Percentiles rank a stretch among this genome's conserved stretches.
These are phyloP conservation scores for Thalassophryne amazonica DNA, from an alignment of 2,797 vertebrate species.

Conservation along the genomic window DNA sequence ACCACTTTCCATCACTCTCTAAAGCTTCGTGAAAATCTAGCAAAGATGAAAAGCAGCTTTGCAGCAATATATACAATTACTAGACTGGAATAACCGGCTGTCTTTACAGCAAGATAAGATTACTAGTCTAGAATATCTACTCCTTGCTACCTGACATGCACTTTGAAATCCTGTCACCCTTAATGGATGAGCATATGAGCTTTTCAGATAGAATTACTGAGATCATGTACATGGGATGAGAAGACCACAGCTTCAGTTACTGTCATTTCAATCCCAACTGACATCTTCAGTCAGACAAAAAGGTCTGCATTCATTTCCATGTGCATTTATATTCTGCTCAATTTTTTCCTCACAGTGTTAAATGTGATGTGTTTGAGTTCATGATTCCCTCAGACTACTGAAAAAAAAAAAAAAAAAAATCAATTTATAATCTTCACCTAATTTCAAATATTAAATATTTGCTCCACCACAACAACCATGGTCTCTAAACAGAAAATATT, in stretches of 20 bases:
- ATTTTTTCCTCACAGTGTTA: too few species aligned
- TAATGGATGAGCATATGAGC: slow-evolving; percentile 48
- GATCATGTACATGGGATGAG: slow-evolving; percentile 40
- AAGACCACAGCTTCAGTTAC: slow-evolving; percentile 20
- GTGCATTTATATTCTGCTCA: not conserved
- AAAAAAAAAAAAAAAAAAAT: too few species aligned
- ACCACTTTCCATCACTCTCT: too few species aligned
- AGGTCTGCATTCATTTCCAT: not conserved
- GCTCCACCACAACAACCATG: too few species aligned
- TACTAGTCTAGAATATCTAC: slow-evolving; percentile 62
- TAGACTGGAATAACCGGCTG: slow-evolving; percentile 56
- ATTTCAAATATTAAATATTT: too few species aligned
- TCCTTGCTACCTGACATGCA: slow-evolving; percentile 53
- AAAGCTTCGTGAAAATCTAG: too few species aligned
- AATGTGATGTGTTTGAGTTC: too few species aligned
- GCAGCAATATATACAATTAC: slow-evolving; percentile 63
- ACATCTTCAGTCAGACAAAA: not conserved
- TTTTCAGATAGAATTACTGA: slow-evolving; percentile 59
- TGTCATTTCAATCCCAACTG: slow-evolving; percentile 9
- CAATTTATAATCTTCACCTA: too few species aligned
- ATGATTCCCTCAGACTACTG: too few species aligned
- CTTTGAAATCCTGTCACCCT: slow-evolving; percentile 63
- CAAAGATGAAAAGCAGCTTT: slow-evolving; percentile 34
- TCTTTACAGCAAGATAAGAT: slow-evolving; percentile 57
- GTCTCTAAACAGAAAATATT: too few species aligned